Percentiles rank a stretch among this genome's conserved stretches.
Evolutionary conservation across 1,140 invertebrate species (phyloP).

Genomic region (Drosophila pruinosa): DNA sequence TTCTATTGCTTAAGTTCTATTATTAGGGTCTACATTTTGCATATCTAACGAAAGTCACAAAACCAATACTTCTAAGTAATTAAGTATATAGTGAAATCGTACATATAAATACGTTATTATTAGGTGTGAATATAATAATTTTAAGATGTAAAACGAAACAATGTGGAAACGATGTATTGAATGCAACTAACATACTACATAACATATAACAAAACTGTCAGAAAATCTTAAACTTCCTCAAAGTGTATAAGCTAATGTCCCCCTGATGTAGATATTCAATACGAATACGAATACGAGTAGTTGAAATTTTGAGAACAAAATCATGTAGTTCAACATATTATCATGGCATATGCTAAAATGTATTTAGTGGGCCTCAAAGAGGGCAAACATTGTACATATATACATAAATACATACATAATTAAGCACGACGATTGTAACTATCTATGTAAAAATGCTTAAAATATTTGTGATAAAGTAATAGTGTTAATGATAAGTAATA

Average conservation of each 20-base stretch:
- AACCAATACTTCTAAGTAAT: slow-evolving; percentile 17
- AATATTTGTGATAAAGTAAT: slow-evolving; percentile 82
- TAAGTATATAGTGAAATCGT: slow-evolving; percentile 27
- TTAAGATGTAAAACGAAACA: slow-evolving; percentile 20
- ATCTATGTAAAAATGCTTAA: slow-evolving; percentile 81
- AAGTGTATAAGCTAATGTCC: slow-evolving; percentile 51
- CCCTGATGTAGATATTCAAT: slow-evolving; percentile 62
- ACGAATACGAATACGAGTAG: slow-evolving; percentile 33
- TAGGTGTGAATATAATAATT: slow-evolving; percentile 53
- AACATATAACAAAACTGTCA: slow-evolving; percentile 26
- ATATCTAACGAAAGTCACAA: slow-evolving; percentile 35
- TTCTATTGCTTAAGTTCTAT: slow-evolving; percentile 3
- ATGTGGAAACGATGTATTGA: slow-evolving; percentile 48
- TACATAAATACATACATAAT: slow-evolving; percentile 35
- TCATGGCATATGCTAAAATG: slow-evolving; percentile 35
- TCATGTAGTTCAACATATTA: slow-evolving; percentile 48
- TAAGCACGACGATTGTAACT: slow-evolving; percentile 75
- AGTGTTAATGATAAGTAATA: slow-evolving; percentile 77
- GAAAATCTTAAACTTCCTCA: slow-evolving; percentile 71
- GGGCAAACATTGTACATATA: slow-evolving; percentile 63
- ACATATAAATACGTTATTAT: slow-evolving; percentile 13
- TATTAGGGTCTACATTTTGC: slow-evolving; percentile 42
- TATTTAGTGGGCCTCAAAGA: slow-evolving; percentile 54
- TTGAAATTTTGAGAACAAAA: slow-evolving; percentile 46
- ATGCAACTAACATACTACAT: slow-evolving; percentile 7